A percentile compares a stretch with the other conserved stretches of the same genome.
phyloP scores from a whole-genome alignment of 2,797 vertebrate genomes.

The Gymnothorax javanicus region DNA sequence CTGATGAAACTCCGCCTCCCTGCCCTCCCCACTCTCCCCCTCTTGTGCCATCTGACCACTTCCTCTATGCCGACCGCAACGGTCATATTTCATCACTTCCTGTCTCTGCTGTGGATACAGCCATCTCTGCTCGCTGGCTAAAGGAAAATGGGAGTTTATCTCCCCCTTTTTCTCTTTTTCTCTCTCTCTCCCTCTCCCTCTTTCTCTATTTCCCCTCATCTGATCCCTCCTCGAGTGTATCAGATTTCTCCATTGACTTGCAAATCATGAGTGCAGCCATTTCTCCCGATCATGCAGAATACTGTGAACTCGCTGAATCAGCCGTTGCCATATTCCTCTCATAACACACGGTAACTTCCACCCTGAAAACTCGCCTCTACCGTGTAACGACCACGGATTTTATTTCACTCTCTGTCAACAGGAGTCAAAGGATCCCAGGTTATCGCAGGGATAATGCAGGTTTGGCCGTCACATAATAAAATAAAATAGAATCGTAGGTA shows the following conservation, averaged over 20 bases:
- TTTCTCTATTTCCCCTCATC: not conserved
- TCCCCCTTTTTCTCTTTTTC: not conserved
- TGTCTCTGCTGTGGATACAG: not conserved
- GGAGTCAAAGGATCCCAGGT: not conserved
- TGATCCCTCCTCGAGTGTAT: constrained; percentile 49
- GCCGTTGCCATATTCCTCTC: not conserved
- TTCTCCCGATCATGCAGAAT: constrained; percentile 22
- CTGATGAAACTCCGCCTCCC: not conserved
- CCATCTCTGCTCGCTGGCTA: not conserved
- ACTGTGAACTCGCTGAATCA: not conserved
- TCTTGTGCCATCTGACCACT: not conserved
- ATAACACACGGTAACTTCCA: not conserved
- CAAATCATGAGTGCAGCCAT: constrained; percentile 28
- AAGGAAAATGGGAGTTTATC: not conserved
- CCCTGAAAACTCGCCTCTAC: not conserved
- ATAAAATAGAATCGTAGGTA: not conserved
- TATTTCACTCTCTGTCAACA: not conserved
- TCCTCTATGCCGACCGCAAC: not conserved
- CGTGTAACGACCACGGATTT: not conserved
- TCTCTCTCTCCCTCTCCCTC: constrained; percentile 25
- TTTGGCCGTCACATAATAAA: not conserved
- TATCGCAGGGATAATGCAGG: no score
- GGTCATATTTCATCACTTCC: constrained; percentile 5
- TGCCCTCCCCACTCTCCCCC: not conserved
- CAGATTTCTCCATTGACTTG: constrained; percentile 44